Evolutionary conservation across 2,888 invertebrate genomes (phyloP), one percentile per base, ranked within the genome.

Genomic region (Charanyca ferruginea): DNA sequence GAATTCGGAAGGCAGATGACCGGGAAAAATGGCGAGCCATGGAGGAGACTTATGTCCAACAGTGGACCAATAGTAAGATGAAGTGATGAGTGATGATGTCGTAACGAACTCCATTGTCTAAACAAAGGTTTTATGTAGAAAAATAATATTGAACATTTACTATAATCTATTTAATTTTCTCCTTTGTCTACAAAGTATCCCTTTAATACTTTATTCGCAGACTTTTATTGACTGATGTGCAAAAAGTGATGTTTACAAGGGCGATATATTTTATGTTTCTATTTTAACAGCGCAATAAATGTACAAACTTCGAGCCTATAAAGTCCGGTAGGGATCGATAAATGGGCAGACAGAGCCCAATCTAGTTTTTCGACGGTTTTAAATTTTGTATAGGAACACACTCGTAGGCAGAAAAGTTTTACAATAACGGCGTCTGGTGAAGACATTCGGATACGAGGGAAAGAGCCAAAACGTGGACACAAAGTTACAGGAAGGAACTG

Each of bases 381-480:
- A 63, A 74, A 79, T 66, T 61, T 58, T 53, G n/a, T 73, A 62
- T 64, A 38, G 38, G 23, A 58, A 60, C 48, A 59, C 41, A 62
- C 57, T 70, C 28, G 49, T 45, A 67, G 62, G 65, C 58, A 47
- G 53, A 66, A 79, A 79, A 81, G 60, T 79, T 79, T 63, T 47
- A 71, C 66, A 81, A 79, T 81, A 79, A 61, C 51, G 51, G 9
- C 25, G 59, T 66, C 79, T 79, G 76, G 49, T 49, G 48, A 45
- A 65, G 80, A 80, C 76, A 60, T 75, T 69, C 65, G 58, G 57
- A 60, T 54, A 65, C 47, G 25, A 20, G n/a, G 18, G 59, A 42
- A 18, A 13, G 62, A 69, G 72, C 66, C 79, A 79, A 38, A 52
- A 69, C 69, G 18, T 47, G 7, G 60, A 62, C 3, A 22, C 66